Conservation (phyloP, 2,888 invertebrate species). For the Holacanthella duospinosa region DNA sequence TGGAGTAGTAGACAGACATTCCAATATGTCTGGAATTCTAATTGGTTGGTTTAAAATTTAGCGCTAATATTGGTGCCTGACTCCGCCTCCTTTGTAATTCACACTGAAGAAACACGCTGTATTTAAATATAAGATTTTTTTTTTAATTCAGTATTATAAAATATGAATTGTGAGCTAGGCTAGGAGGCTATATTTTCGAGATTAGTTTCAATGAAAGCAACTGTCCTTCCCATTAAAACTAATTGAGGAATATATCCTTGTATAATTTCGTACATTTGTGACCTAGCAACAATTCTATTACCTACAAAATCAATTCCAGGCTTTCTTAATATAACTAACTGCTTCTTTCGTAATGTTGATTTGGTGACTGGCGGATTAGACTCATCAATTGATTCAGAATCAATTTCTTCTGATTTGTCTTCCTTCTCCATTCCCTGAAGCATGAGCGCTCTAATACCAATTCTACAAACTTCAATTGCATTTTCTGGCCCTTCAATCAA, state of each 20-base stretch:
- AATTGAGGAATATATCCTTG: neutral
- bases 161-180: too few relatives aligned
- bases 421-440: neutral
- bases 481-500: neutral
- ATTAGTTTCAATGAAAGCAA: constrained; percentile 8
- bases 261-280: constrained; percentile 6
- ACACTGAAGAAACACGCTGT: too few relatives aligned
- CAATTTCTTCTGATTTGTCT: neutral
- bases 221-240: neutral
- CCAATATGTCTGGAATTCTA: too few relatives aligned
- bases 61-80: too few relatives aligned
- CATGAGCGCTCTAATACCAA: neutral
- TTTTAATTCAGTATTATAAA: too few relatives aligned
- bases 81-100: too few relatives aligned
- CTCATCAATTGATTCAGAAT: neutral
- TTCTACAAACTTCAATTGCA: neutral
- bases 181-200: too few relatives aligned
- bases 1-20: too few relatives aligned
- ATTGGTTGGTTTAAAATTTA: too few relatives aligned
- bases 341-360: constrained; percentile 4
- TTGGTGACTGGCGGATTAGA: neutral
- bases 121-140: too few relatives aligned
- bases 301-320: neutral
- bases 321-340: neutral
- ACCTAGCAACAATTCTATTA: neutral